A percentile compares a stretch with the other conserved stretches of the same genome.
Conservation (phyloP, 2,113 vertebrate species). For the Mormyrus iriodes region DNA sequence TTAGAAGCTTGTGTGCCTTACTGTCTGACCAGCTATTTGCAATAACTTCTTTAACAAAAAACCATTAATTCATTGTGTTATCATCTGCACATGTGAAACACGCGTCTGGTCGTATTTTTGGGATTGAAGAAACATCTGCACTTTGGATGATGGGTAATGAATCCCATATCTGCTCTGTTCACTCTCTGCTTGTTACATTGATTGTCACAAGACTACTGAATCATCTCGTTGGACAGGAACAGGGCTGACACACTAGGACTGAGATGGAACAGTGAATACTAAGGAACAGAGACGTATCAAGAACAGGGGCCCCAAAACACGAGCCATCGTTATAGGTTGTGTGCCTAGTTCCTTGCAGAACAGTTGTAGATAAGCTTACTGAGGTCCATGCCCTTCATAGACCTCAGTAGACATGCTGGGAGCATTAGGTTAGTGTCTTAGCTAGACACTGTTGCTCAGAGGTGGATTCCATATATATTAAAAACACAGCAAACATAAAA, state of each 20-base stretch:
- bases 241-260: neutral
- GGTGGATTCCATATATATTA: neutral
- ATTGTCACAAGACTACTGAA: conserved; percentile 23
- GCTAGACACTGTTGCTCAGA: no score
- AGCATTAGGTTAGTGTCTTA: neutral
- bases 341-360: neutral
- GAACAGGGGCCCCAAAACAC: neutral
- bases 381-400: neutral
- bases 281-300: neutral
- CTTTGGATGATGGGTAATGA: neutral
- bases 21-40: neutral
- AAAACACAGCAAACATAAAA: neutral
- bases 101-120: neutral
- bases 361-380: neutral
- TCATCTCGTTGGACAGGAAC: conserved; percentile 21
- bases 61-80: neutral
- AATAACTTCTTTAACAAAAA: neutral
- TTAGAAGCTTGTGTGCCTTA: neutral
- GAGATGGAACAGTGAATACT: neutral
- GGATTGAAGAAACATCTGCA: neutral
- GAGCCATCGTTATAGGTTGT: neutral
- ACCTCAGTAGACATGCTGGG: neutral
- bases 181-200: neutral
- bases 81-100: no score
- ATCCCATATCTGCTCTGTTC: neutral